Conservation (phyloP, 64 coral and sea anemone species). For the Platygyra sinensis region DNA sequence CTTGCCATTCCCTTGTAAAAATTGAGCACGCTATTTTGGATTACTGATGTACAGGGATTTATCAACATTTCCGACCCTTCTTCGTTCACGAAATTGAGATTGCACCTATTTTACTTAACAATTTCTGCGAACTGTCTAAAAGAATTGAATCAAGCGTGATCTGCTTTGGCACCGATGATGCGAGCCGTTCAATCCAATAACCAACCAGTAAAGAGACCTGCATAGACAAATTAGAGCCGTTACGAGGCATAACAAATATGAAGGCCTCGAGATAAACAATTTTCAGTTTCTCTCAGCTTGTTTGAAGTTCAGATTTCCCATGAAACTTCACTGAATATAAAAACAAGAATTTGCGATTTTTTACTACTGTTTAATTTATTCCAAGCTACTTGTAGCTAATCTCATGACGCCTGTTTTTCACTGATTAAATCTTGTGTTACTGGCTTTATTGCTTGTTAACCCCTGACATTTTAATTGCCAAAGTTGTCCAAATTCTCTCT, state of each 20-base stretch:
- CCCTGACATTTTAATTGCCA: background rate
- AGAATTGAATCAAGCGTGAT: background rate
- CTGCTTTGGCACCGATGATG: background rate
- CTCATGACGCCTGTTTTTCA: background rate
- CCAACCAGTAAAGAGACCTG: slow-evolving; percentile 5
- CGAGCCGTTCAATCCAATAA: background rate
- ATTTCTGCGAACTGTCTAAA: too few relatives aligned
- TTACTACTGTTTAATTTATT: background rate
- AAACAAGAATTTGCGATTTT: background rate
- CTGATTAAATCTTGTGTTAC: background rate
- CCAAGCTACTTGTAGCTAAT: too few relatives aligned
- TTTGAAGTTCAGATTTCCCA: background rate
- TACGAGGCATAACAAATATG: background rate
- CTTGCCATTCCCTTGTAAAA: too few relatives aligned
- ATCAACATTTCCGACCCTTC: too few relatives aligned
- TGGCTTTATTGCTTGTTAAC: background rate
- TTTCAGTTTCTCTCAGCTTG: background rate
- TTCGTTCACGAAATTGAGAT: too few relatives aligned
- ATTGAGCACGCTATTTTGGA: too few relatives aligned
- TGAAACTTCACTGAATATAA: background rate
- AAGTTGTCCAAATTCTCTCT: background rate
- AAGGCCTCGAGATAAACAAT: background rate
- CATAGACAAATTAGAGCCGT: background rate
- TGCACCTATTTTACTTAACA: background rate
- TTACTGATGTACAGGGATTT: too few relatives aligned